Conservation (phyloP, 2,113 vertebrate genomes). For the Platysteira castanea region DNA sequence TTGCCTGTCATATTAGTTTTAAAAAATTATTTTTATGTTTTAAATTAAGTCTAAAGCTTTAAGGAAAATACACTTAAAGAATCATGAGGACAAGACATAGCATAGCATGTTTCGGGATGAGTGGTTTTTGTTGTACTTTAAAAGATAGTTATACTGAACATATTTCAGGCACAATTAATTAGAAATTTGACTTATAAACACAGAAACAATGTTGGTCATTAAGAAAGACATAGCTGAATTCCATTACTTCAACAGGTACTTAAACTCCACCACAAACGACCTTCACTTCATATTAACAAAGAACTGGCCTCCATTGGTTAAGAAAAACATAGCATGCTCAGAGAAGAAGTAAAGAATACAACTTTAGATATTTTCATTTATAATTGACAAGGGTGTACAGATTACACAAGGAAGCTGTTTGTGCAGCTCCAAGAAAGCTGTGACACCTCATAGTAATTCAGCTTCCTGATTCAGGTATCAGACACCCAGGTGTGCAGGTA, state of each 20-base stretch:
- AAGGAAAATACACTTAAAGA: not conserved
- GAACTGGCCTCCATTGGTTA: not conserved
- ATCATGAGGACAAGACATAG: not conserved
- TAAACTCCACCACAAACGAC: not conserved
- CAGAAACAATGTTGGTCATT: not conserved
- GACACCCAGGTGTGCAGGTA: not conserved
- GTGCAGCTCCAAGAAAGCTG: not conserved
- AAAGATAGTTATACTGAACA: not conserved
- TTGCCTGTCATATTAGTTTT: not conserved
- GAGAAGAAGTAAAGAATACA: not conserved
- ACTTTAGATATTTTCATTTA: not conserved
- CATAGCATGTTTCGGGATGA: not conserved
- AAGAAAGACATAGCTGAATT: not conserved
- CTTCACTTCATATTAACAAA: not conserved
- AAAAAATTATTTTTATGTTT: not conserved
- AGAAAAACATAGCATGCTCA: not conserved
- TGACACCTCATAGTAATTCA: not conserved
- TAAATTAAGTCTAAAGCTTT: not conserved
- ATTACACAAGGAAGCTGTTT: not conserved
- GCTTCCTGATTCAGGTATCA: not conserved
- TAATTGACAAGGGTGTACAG: accelerated
- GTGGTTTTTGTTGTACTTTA: not conserved
- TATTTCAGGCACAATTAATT: not conserved
- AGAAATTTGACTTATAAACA: not conserved
- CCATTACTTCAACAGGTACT: not conserved